Evolutionary conservation across 2,113 vertebrate species (phyloP).

Genomic region (Calidris pugnax): DNA sequence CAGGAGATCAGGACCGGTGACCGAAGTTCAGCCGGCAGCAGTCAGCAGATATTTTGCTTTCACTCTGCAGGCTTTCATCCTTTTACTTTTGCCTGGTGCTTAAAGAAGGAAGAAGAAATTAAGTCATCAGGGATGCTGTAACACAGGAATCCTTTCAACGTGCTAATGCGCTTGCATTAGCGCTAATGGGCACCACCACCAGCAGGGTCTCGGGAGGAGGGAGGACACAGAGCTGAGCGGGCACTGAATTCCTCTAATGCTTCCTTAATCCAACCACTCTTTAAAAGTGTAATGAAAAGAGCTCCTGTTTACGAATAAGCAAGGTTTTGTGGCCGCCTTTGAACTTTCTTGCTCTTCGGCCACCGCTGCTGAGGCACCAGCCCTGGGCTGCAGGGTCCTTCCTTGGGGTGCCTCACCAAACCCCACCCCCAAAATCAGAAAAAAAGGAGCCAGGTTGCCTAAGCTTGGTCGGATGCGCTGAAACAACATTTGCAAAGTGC

Average conservation of each 20-base stretch:
- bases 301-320: not conserved
- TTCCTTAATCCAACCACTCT: conserved; percentile 15
- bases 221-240: not conserved
- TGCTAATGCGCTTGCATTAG: conserved; percentile 32
- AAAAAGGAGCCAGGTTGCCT: not conserved
- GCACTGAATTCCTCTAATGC: not conserved
- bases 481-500: conserved; percentile 24
- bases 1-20: not conserved
- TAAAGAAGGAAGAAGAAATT: not conserved
- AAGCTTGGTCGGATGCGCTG: not conserved
- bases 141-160: not conserved
- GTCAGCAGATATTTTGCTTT: not conserved
- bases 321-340: not conserved
- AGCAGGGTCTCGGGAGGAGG: not conserved
- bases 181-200: conserved; percentile 1
- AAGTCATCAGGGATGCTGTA: not conserved
- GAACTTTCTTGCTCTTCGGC: not conserved
- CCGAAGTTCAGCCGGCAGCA: fast-evolving
- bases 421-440: not conserved
- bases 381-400: not conserved
- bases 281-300: conserved; percentile 7
- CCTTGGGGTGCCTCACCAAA: fast-evolving
- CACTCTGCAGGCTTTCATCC: not conserved
- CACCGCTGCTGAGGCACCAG: not conserved
- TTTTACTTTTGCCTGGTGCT: not conserved